Percentiles rank a stretch among this genome's conserved stretches.
phyloP scores from a whole-genome alignment of 2,888 invertebrate species.

The Diadromus collaris region DNA sequence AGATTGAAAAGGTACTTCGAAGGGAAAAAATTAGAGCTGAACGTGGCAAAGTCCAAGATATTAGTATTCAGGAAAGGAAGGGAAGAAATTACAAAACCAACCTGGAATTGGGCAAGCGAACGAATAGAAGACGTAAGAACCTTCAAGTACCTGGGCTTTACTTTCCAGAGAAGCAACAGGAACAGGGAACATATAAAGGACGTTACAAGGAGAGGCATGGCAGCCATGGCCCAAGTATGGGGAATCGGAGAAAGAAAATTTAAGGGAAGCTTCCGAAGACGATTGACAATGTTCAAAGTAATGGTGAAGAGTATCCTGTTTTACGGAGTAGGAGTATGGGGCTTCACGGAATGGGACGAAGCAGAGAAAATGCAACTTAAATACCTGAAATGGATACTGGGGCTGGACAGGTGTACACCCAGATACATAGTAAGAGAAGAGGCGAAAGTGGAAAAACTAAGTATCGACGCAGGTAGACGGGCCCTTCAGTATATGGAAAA shows the following conservation, averaged over 20 bases:
- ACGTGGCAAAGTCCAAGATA: constrained; percentile 50
- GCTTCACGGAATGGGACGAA: constrained; percentile 33
- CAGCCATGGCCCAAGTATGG: constrained; percentile 35
- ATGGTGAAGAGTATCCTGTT: constrained; percentile 37
- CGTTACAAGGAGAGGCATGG: constrained; percentile 31
- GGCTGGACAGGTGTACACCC: constrained; percentile 34
- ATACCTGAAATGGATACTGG: constrained; percentile 36
- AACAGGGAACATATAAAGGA: constrained; percentile 32
- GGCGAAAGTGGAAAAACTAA: constrained; percentile 38
- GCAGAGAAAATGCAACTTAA: constrained; percentile 34
- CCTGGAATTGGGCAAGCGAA: constrained; percentile 15
- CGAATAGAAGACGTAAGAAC: constrained; percentile 55
- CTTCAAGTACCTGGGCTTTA: constrained; percentile 54
- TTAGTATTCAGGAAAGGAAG: constrained; percentile 17
- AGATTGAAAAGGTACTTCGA: constrained; percentile 18
- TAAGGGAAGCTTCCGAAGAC: constrained; percentile 34
- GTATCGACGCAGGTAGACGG: constrained; percentile 35
- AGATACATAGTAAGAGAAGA: constrained; percentile 39
- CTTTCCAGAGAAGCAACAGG: constrained; percentile 39
- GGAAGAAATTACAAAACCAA: background rate
- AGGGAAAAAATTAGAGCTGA: constrained; percentile 13
- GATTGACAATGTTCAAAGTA: constrained; percentile 37
- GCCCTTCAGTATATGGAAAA: constrained; percentile 36
- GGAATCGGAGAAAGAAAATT: constrained; percentile 41
- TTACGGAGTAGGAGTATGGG: constrained; percentile 58